Base-by-base conservation (phyloP, 1,140 invertebrate species). In the Potamilus streckersoni region DNA sequence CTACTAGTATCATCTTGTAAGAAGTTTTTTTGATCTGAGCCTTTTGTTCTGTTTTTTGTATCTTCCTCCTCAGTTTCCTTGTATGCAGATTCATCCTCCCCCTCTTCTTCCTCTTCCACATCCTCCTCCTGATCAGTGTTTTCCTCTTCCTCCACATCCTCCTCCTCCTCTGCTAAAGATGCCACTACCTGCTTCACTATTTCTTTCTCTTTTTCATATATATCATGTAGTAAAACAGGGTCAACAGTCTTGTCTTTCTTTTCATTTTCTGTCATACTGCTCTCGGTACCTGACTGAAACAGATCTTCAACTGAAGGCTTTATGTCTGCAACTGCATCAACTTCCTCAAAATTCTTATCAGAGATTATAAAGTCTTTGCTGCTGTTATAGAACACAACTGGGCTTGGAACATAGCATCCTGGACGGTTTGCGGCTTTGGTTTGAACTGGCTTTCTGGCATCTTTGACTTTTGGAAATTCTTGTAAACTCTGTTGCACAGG, bases 81-180 rank as follows among this genome's bases (percentile, higher is more conserved):
- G 23, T 67, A 67, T 31, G 55, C 74, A 70, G 71, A 59, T 31
- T 31, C 73, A 38, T n/a, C 23, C 60, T 71, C 58, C 63, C 57
- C 57, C 60, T 66, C 69, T 59, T 61, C 27, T 58, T 76, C 69
- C 58, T 63, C 64, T 38, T 76, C 66, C 31, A 76, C 17, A 14
- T 19, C 58, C 15, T 56, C 23, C 59, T 60, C 12, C 31, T 19
- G 27, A 62, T 49, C 49, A 19, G 15, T 62, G 69, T 3, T 74
- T 23, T 38, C 19, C n/a, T 12, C 31, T 11, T 56, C 14, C 16
- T 17, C 27, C n/a, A 16, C 19, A 49, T 56, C 15, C 19, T 8
- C 19, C 17, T 13, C 27, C 13, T 70, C 27, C 64, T 60, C 49
- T 23, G 17, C 17, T 19, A 3, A 13, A 61, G 15, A 3, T 14